Percentiles rank a stretch among this genome's conserved stretches.
These are phyloP conservation scores for Protomyctophum bolini DNA, from an alignment of 2,113 vertebrate genomes.

Conservation along the genomic window DNA sequence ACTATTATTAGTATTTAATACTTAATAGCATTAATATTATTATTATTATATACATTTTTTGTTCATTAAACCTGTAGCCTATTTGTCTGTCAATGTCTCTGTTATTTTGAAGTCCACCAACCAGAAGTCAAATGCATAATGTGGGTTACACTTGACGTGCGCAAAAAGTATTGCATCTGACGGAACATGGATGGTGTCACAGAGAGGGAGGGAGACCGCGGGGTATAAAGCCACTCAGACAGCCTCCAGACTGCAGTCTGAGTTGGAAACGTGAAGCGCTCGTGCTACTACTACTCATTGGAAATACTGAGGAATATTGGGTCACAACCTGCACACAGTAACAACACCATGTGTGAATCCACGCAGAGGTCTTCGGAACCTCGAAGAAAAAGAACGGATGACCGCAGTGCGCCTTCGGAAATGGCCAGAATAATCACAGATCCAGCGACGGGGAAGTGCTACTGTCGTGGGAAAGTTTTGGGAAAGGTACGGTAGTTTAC, in stretches of 20 bases:
- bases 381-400: conserved; percentile 78
- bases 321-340: conserved; percentile 70
- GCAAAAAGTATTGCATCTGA: not conserved
- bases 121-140: too few species aligned
- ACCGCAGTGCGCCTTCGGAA: conserved; percentile 81
- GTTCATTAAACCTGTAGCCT: too few species aligned
- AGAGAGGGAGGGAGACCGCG: conserved; percentile 46
- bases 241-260: conserved; percentile 32
- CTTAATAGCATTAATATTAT: too few species aligned
- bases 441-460: conserved; percentile 90
- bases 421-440: conserved; percentile 93
- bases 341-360: conserved; percentile 82
- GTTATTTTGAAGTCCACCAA: too few species aligned
- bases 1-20: too few species aligned
- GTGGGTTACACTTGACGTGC: too few species aligned
- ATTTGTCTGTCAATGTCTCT: too few species aligned
- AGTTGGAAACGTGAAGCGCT: not conserved
- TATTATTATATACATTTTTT: too few species aligned
- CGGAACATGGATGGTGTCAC: conserved; percentile 61
- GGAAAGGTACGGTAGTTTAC: conserved; percentile 91
- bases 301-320: conserved; percentile 84
- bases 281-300: conserved; percentile 63
- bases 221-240: conserved; percentile 65
- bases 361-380: conserved; percentile 79
- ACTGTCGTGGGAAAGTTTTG: conserved; percentile 95